Percentiles rank a stretch among this genome's conserved stretches.
These are phyloP conservation scores for Chondrosia reniformis DNA, from an alignment of 37 sponge, comb jelly and placozoan genomes.

Conservation along the genomic window DNA sequence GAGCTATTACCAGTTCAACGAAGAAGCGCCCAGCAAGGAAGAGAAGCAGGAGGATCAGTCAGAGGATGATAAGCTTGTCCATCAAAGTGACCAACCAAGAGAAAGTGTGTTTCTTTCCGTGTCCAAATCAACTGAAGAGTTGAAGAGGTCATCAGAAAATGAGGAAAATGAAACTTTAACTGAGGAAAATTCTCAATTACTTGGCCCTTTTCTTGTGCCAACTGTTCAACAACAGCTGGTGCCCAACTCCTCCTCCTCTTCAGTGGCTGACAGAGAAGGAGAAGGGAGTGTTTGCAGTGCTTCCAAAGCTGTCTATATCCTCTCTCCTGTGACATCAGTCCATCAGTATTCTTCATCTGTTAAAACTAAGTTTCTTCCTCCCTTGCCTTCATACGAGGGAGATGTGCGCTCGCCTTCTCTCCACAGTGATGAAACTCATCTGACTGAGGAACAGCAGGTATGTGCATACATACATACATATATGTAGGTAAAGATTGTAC, in stretches of 20 bases:
- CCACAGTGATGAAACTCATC: constrained; percentile 14
- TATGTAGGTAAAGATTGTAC: background rate
- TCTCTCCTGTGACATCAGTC: too few species aligned
- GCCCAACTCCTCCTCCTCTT: background rate
- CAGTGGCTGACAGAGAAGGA: background rate
- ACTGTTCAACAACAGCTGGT: too few species aligned
- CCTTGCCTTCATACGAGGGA: constrained; percentile 68
- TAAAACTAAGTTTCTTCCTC: constrained; percentile 54
- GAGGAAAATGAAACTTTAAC: background rate
- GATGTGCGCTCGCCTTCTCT: constrained; percentile 55
- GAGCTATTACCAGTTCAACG: too few species aligned
- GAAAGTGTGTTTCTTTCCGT: background rate
- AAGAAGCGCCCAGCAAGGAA: too few species aligned
- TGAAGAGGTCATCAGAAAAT: background rate
- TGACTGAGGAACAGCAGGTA: constrained; percentile 73
- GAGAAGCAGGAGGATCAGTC: background rate
- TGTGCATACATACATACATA: background rate
- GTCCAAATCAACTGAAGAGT: constrained; percentile 7
- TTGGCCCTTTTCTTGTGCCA: too few species aligned
- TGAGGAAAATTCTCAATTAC: background rate
- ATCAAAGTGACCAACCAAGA: background rate
- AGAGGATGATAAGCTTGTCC: background rate
- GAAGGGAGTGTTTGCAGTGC: background rate
- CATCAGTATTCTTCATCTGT: background rate
- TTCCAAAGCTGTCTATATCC: background rate